These are phyloP conservation scores for Trissolcus basalis DNA, from an alignment of 1,140 invertebrate genomes.

Conservation along the genomic window DNA sequence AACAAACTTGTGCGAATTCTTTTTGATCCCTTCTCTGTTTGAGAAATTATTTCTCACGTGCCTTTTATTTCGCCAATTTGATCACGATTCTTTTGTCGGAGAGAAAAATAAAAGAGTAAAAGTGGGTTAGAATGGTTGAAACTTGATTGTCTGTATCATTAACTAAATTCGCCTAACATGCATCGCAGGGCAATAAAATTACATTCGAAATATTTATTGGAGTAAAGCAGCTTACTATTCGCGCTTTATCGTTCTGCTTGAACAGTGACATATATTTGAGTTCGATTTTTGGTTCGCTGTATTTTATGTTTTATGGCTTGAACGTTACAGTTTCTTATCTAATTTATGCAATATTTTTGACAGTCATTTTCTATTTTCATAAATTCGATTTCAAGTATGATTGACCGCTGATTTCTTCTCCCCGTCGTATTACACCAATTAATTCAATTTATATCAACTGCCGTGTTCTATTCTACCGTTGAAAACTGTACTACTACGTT, in stretches of 20 bases:
- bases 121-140: too few species aligned
- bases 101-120: too few species aligned
- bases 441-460: too few species aligned
- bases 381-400: constrained; percentile 15
- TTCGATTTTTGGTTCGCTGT: constrained; percentile 33
- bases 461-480: too few species aligned
- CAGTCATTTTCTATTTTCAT: constrained; percentile 11
- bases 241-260: constrained; percentile 45
- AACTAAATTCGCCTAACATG: background rate
- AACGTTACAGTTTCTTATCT: constrained; percentile 34
- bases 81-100: too few species aligned
- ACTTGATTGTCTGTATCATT: background rate
- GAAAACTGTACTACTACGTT: too few species aligned
- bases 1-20: too few species aligned
- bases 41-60: too few species aligned
- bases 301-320: constrained; percentile 34
- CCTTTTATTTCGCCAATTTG: too few species aligned
- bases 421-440: background rate
- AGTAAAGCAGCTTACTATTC: constrained; percentile 33
- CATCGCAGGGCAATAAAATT: constrained; percentile 7
- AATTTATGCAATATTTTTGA: constrained; percentile 37
- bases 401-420: background rate
- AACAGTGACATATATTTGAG: constrained; percentile 39
- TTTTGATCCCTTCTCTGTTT: too few species aligned
- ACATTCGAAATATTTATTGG: constrained; percentile 17